Conservation (phyloP, 1,140 invertebrate species). For the Eciton burchellii region DNA sequence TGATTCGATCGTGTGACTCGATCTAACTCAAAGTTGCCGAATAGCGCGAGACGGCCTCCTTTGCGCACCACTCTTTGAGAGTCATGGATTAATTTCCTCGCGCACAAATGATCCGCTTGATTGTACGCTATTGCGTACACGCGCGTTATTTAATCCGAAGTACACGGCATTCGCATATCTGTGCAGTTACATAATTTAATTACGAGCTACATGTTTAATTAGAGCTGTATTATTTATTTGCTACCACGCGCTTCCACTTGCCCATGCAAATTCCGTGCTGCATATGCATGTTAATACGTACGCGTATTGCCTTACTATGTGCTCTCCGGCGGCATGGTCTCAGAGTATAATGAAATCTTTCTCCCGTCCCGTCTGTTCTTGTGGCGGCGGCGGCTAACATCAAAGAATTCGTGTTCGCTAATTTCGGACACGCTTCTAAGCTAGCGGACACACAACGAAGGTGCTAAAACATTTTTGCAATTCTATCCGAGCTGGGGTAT, state of each 20-base stretch:
- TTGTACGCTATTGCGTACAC: background rate
- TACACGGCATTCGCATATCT: background rate
- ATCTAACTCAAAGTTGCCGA: constrained; percentile 8
- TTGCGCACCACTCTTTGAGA: background rate
- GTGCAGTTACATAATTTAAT: background rate
- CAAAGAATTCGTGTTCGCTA: constrained; percentile 40
- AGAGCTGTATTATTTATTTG: background rate
- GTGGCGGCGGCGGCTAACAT: constrained; percentile 16
- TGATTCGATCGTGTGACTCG: background rate
- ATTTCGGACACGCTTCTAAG: constrained; percentile 11
- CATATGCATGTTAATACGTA: background rate
- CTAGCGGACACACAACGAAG: background rate
- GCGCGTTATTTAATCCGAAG: background rate
- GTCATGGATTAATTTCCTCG: background rate
- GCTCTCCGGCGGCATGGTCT: background rate
- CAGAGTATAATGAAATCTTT: constrained; percentile 32
- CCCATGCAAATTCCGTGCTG: constrained; percentile 18
- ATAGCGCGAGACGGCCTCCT: background rate
- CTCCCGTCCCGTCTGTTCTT: constrained; percentile 1
- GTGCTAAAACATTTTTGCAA: constrained; percentile 46
- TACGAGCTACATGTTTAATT: no score
- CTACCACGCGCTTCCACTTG: background rate
- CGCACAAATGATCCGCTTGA: background rate
- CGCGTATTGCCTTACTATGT: constrained; percentile 21
- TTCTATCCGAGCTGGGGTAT: background rate